phyloP scores from a whole-genome alignment of 2,888 invertebrate genomes.

The Rhamphomyia laevipes region DNA sequence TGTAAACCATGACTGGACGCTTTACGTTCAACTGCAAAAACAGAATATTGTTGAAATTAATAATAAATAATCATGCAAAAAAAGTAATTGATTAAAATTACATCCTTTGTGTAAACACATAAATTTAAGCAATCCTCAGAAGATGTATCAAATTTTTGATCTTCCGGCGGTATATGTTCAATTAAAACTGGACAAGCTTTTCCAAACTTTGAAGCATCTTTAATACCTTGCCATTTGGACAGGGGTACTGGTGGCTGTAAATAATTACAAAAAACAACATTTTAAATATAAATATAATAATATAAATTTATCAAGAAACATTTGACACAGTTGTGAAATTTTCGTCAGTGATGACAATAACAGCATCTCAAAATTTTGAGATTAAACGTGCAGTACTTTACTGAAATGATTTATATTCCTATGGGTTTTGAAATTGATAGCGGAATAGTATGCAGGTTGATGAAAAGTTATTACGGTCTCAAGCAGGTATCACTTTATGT shows the following conservation, averaged over 20 bases:
- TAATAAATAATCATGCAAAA: not conserved
- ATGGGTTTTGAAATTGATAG: too few relatives aligned
- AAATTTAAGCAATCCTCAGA: slow-evolving; percentile 35
- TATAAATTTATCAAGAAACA: too few relatives aligned
- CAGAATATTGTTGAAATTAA: not conserved
- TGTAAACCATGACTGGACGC: slow-evolving; percentile 37
- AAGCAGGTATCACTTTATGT: too few relatives aligned
- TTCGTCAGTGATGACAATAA: too few relatives aligned
- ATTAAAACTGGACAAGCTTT: slow-evolving; percentile 30
- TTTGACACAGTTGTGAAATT: too few relatives aligned
- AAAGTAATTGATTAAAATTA: slow-evolving; percentile 15
- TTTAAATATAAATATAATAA: too few relatives aligned
- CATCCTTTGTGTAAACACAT: slow-evolving; percentile 33
- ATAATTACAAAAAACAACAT: too few relatives aligned
- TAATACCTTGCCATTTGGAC: slow-evolving; percentile 24
- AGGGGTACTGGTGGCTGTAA: slow-evolving; percentile 26
- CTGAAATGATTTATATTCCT: too few relatives aligned
- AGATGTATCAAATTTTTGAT: slow-evolving; percentile 23
- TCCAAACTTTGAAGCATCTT: slow-evolving; percentile 27
- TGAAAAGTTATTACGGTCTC: too few relatives aligned
- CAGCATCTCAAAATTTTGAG: too few relatives aligned
- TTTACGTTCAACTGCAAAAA: slow-evolving; percentile 20
- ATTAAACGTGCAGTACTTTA: too few relatives aligned
- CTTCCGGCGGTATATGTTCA: slow-evolving; percentile 15
- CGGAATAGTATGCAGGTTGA: too few relatives aligned